Conservation (phyloP, 2,797 vertebrate species). For the Sebastes oblongus region DNA sequence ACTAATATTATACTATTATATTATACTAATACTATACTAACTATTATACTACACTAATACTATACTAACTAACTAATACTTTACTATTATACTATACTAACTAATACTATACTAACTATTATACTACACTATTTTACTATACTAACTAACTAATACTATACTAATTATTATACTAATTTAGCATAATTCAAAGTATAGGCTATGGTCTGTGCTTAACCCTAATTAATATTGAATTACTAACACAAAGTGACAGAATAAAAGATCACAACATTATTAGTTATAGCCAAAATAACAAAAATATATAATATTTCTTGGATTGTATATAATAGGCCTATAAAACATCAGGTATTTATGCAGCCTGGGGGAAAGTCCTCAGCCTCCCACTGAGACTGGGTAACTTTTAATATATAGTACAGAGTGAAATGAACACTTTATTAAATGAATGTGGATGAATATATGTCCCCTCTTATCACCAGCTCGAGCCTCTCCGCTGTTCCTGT, state of each 20-base stretch:
- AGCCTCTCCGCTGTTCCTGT: too few relatives aligned
- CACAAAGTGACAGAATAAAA: not conserved
- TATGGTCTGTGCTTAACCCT: not conserved
- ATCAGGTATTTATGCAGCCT: constrained; percentile 3
- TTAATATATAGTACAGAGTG: not conserved
- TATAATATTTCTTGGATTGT: not conserved
- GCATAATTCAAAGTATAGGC: not conserved
- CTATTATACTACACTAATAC: too few relatives aligned
- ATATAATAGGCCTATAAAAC: constrained; percentile 11
- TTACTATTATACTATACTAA: too few relatives aligned
- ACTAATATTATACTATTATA: too few relatives aligned
- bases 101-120: too few relatives aligned
- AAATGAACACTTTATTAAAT: not conserved
- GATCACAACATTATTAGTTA: not conserved
- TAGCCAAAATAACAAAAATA: not conserved
- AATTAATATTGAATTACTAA: not conserved
- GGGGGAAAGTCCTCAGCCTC: not conserved
- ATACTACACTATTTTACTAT: too few relatives aligned
- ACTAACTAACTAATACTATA: too few relatives aligned
- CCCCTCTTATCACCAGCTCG: too few relatives aligned
- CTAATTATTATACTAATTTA: too few relatives aligned
- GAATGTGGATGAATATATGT: not conserved
- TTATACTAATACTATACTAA: too few relatives aligned
- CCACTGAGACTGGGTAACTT: not conserved
- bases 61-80: too few relatives aligned